Conservation (phyloP, 2,888 invertebrate species). For the Ramazzottius varieornatus region DNA sequence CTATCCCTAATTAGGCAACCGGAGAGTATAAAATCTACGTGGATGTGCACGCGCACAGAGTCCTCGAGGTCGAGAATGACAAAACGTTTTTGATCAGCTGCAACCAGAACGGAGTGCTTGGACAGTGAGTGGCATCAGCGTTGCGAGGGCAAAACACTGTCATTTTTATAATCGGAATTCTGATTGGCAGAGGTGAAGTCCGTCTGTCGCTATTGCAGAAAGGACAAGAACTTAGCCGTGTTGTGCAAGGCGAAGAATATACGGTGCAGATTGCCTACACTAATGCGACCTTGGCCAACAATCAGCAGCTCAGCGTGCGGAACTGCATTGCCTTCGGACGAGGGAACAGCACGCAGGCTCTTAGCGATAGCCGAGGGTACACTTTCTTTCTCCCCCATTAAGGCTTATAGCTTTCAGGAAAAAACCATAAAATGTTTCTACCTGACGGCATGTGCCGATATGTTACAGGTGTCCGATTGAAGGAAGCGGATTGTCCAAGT, state of each 20-base stretch:
- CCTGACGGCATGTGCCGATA: background rate
- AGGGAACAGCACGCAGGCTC: background rate
- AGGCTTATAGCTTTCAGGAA: no score
- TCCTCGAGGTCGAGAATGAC: background rate
- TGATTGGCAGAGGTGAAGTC: background rate
- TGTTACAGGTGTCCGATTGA: background rate
- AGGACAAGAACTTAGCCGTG: background rate
- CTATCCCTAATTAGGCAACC: background rate
- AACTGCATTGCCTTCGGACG: conserved; percentile 3
- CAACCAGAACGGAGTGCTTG: background rate
- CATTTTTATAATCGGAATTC: background rate
- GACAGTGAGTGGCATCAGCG: background rate
- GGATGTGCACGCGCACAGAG: background rate
- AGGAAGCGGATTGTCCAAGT: background rate
- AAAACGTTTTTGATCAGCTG: background rate
- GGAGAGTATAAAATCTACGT: background rate
- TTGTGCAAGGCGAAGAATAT: background rate
- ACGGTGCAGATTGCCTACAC: background rate
- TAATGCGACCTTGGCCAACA: background rate
- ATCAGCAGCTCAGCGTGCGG: background rate
- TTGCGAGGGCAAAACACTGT: background rate
- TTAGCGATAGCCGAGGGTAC: background rate
- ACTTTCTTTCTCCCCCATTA: background rate
- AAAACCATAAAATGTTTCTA: no score
- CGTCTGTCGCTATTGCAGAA: background rate